These are phyloP conservation scores for Rhagium mordax DNA, from an alignment of 2,888 invertebrate genomes.

Conservation along the genomic window DNA sequence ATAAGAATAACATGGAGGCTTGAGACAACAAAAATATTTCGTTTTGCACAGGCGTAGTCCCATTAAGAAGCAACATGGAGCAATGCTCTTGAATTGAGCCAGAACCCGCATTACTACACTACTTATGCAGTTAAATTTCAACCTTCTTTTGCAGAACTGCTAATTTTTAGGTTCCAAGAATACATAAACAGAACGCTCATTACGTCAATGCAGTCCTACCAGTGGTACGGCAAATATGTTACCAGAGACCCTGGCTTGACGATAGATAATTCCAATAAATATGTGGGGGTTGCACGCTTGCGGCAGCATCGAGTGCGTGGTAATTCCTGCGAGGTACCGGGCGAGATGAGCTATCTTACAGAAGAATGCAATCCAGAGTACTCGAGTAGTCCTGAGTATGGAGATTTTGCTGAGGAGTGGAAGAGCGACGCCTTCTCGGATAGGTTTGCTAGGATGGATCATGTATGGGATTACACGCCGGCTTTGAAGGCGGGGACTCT, in stretches of 20 bases:
- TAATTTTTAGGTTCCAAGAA: slow-evolving; percentile 45
- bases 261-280: slow-evolving; percentile 58
- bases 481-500: slow-evolving; percentile 44
- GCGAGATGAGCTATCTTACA: neutral
- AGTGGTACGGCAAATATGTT: slow-evolving; percentile 58
- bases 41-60: too few species aligned
- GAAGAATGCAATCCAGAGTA: neutral
- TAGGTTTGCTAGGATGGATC: slow-evolving; percentile 44
- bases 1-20: too few species aligned
- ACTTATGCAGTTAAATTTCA: too few species aligned
- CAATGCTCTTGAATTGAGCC: too few species aligned
- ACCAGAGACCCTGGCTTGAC: slow-evolving; percentile 55
- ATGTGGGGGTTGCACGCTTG: slow-evolving; percentile 56
- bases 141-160: too few species aligned
- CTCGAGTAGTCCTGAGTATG: slow-evolving; percentile 29
- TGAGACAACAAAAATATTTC: too few species aligned
- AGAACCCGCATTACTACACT: too few species aligned
- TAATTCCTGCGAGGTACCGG: neutral
- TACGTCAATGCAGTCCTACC: slow-evolving; percentile 51
- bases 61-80: too few species aligned
- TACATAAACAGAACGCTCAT: slow-evolving; percentile 53
- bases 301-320: slow-evolving; percentile 30
- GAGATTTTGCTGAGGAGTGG: slow-evolving; percentile 50
- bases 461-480: slow-evolving; percentile 51
- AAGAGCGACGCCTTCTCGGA: slow-evolving; percentile 9